Evolutionary conservation across 2,888 invertebrate genomes (phyloP).

Genomic region (Rhamnusium bicolor): DNA sequence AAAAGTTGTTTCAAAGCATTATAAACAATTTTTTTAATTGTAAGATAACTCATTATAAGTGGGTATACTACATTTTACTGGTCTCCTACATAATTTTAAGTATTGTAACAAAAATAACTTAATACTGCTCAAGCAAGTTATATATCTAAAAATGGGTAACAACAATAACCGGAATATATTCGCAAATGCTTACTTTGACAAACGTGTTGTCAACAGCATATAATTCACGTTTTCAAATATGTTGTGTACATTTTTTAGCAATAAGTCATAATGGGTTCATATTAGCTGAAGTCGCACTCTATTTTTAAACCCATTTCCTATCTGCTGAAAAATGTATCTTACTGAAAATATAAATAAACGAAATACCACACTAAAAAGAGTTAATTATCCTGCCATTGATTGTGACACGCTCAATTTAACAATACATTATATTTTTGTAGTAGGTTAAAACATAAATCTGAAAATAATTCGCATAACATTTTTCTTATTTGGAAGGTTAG

Average conservation of each 20-base stretch:
- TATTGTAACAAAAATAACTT: too few relatives aligned
- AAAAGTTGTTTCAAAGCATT: too few relatives aligned
- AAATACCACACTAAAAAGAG: not conserved
- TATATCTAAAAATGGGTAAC: not conserved
- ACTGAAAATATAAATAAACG: slow-evolving; percentile 6
- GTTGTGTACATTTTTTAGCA: not conserved
- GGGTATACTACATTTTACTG: too few relatives aligned
- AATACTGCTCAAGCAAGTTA: too few relatives aligned
- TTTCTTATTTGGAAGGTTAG: slow-evolving; percentile 42
- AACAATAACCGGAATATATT: not conserved
- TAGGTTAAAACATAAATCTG: slow-evolving; percentile 48
- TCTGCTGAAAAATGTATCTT: not conserved
- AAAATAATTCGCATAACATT: slow-evolving; percentile 52
- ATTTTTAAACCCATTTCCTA: not conserved
- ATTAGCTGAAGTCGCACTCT: not conserved
- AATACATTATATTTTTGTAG: slow-evolving; percentile 51
- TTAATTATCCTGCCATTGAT: not conserved
- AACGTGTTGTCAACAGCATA: not conserved
- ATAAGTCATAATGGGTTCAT: not conserved
- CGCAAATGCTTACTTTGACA: not conserved
- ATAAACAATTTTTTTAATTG: too few relatives aligned
- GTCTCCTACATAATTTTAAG: too few relatives aligned
- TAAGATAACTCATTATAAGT: too few relatives aligned
- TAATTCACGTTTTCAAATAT: not conserved
- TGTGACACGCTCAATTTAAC: slow-evolving; percentile 23